Evolutionary conservation across 1,140 invertebrate genomes (phyloP).

Genomic region (Muscidifurax raptorellus): DNA sequence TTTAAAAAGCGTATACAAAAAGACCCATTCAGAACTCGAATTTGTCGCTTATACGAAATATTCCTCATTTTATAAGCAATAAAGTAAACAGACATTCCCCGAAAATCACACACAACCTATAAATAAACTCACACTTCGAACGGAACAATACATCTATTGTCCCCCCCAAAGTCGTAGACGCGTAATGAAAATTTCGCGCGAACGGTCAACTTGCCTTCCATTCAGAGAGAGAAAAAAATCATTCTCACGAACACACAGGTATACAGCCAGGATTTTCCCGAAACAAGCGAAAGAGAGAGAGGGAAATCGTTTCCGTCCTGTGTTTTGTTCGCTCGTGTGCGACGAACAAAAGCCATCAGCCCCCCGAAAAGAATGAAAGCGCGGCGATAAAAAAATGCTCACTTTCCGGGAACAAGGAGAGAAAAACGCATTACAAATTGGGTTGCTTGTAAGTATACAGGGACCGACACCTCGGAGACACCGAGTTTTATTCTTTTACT

Average conservation of each 20-base stretch:
- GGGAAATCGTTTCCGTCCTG: constrained; percentile 45
- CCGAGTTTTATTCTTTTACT: not conserved
- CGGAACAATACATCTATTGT: constrained; percentile 23
- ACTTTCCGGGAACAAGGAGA: constrained; percentile 24
- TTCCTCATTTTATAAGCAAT: not conserved
- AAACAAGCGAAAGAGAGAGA: constrained; percentile 18
- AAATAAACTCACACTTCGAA: not conserved
- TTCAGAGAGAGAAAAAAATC: constrained; percentile 18
- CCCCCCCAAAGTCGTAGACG: not conserved
- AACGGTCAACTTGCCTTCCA: constrained; percentile 16
- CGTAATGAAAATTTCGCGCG: constrained; percentile 29
- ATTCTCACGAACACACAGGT: constrained; percentile 28
- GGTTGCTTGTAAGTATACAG: constrained; percentile 14
- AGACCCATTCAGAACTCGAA: no score
- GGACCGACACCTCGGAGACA: not conserved
- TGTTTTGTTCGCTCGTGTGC: constrained; percentile 31
- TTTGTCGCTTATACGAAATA: not conserved
- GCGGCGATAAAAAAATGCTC: constrained; percentile 24
- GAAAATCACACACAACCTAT: constrained; percentile 1
- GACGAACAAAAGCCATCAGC: constrained; percentile 11
- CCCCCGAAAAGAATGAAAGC: constrained; percentile 22
- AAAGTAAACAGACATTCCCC: not conserved
- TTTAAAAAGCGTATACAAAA: no score
- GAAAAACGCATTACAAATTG: constrained; percentile 37
- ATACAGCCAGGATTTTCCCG: constrained; percentile 25